A percentile compares a stretch with the other conserved stretches of the same genome.
phyloP scores from a whole-genome alignment of 1,140 invertebrate genomes.

The Polypedilum vanderplanki region DNA sequence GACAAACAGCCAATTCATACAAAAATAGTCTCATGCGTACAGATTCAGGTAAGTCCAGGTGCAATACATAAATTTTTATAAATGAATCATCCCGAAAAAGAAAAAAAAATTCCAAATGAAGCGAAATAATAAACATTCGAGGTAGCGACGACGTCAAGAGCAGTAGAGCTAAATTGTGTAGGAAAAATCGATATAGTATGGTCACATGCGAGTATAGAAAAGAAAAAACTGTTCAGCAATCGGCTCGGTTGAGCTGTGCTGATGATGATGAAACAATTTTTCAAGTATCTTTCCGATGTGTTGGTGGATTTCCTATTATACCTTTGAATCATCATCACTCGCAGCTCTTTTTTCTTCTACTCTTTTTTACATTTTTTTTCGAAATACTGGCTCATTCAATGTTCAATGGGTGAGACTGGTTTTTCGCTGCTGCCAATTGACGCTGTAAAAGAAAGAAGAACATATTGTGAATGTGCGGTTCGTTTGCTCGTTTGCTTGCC shows the following conservation, averaged over 20 bases:
- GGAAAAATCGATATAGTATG: slow-evolving; percentile 8
- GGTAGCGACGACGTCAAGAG: not conserved
- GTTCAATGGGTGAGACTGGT: not conserved
- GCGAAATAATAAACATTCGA: no score
- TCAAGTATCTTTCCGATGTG: slow-evolving; percentile 17
- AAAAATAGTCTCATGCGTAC: slow-evolving; percentile 43
- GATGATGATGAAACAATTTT: slow-evolving; percentile 15
- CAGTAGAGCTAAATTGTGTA: slow-evolving; percentile 2
- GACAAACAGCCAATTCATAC: slow-evolving; percentile 43
- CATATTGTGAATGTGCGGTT: not conserved
- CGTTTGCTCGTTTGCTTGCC: no score
- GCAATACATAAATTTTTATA: not conserved
- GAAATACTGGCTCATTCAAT: not conserved
- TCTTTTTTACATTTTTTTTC: not conserved
- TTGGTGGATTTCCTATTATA: slow-evolving; percentile 9
- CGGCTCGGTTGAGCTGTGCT: not conserved
- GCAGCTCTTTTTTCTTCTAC: no score
- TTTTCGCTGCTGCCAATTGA: not conserved
- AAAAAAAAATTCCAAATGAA: not conserved
- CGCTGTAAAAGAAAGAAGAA: slow-evolving; percentile 1
- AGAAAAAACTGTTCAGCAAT: not conserved
- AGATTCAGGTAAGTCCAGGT: slow-evolving; percentile 42
- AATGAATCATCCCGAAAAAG: not conserved
- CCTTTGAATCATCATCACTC: not conserved
- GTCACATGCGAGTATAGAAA: slow-evolving; percentile 11